These are phyloP conservation scores for Actinemys pallida DNA, from an alignment of 2,113 vertebrate species.

Conservation along the genomic window DNA sequence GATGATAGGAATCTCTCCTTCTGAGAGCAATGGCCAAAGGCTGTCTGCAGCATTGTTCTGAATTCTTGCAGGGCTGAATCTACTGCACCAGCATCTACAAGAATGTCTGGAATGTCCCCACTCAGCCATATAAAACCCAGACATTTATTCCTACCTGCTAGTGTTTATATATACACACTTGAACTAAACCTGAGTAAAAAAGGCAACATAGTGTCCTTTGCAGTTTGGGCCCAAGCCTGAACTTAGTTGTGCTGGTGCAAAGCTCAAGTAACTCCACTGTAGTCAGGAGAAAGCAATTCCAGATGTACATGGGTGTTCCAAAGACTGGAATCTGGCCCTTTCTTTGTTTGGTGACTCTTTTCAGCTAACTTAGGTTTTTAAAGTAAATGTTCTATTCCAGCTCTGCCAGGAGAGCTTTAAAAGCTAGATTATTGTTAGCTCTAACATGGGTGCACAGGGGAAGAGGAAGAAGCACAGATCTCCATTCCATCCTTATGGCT, in stretches of 20 bases:
- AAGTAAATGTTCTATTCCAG: slow-evolving; percentile 33
- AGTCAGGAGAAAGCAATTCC: slow-evolving; percentile 14
- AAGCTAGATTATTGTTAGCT: slow-evolving; percentile 16
- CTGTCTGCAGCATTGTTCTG: slow-evolving; percentile 31
- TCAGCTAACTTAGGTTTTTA: slow-evolving; percentile 37
- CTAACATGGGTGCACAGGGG: neutral
- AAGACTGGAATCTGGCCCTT: slow-evolving; percentile 2
- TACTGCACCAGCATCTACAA: slow-evolving; percentile 29
- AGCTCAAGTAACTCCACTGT: neutral
- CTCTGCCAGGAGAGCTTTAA: slow-evolving; percentile 35
- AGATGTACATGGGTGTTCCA: slow-evolving; percentile 24
- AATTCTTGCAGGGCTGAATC: slow-evolving; percentile 53
- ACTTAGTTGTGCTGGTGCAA: slow-evolving; percentile 13
- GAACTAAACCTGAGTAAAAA: neutral
- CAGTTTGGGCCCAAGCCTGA: neutral
- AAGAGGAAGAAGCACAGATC: too few species aligned
- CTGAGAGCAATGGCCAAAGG: slow-evolving; percentile 68
- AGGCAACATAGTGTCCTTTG: neutral
- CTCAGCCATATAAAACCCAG: slow-evolving; percentile 10
- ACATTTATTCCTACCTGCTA: slow-evolving; percentile 49
- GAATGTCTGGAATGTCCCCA: slow-evolving; percentile 9
- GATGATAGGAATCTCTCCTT: slow-evolving; percentile 58
- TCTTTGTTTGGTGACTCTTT: neutral
- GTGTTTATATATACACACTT: neutral
- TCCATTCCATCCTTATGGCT: neutral